phyloP scores from a whole-genome alignment of 1,140 invertebrate species.

The Eciton burchellii region DNA sequence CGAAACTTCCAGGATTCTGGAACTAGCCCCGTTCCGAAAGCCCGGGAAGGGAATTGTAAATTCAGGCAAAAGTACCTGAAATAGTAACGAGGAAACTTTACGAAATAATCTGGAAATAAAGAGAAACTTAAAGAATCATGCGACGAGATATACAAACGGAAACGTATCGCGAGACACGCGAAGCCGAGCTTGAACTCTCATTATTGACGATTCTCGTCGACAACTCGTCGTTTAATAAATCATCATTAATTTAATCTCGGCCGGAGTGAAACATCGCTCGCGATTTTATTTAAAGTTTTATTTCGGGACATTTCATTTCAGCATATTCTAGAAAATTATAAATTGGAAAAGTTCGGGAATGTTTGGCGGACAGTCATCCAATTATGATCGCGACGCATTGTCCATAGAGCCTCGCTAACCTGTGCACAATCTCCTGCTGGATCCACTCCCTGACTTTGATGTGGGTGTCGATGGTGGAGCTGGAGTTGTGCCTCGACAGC shows the following conservation, averaged over 20 bases:
- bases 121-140: too few relatives aligned
- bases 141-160: too few relatives aligned
- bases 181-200: not conserved
- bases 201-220: not conserved
- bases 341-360: not conserved
- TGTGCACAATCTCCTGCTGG: slow-evolving; percentile 90
- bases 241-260: slow-evolving; percentile 9
- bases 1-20: not conserved
- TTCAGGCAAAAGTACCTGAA: too few relatives aligned
- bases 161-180: too few relatives aligned
- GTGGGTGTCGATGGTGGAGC: slow-evolving; percentile 93
- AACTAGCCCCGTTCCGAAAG: too few relatives aligned
- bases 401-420: slow-evolving; percentile 70
- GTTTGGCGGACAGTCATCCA: not conserved
- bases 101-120: not conserved
- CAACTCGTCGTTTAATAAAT: not conserved
- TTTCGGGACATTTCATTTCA: not conserved
- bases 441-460: slow-evolving; percentile 95
- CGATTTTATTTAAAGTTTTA: not conserved
- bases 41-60: too few relatives aligned
- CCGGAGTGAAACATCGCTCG: not conserved
- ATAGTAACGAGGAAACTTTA: too few relatives aligned
- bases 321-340: not conserved
- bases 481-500: slow-evolving; percentile 90
- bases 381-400: not conserved